Evolutionary conservation across 2,113 vertebrate species (phyloP).

Genomic region (Malurus melanocephalus): DNA sequence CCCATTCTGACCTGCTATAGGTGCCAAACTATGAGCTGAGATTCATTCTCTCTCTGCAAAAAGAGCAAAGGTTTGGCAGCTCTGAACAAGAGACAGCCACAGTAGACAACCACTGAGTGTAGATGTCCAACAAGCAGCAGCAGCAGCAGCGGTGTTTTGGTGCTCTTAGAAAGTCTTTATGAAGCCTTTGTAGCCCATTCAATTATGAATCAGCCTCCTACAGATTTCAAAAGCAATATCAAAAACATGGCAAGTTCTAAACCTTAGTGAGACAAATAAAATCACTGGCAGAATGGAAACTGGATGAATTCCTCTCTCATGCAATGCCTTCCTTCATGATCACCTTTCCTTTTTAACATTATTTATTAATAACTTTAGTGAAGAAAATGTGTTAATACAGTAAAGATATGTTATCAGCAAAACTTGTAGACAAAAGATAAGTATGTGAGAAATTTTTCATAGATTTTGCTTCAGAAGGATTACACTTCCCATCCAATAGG

Average conservation of each 20-base stretch:
- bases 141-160: fast-evolving
- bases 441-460: background rate
- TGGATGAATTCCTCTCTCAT: background rate
- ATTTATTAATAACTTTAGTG: background rate
- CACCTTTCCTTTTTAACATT: background rate
- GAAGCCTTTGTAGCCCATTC: background rate
- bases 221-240: background rate
- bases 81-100: background rate
- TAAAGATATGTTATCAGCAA: background rate
- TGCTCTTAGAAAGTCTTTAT: background rate
- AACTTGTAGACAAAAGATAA: background rate
- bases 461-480: background rate
- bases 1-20: background rate
- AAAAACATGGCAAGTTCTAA: background rate
- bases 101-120: background rate
- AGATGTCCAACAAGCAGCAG: background rate
- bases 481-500: background rate
- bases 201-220: background rate
- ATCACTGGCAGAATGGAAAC: background rate
- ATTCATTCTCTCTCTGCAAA: background rate
- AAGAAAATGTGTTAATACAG: background rate
- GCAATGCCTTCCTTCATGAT: background rate
- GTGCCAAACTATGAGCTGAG: background rate
- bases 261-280: background rate
- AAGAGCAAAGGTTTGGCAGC: background rate